phyloP scores from a whole-genome alignment of 2,113 vertebrate species.

The Potamarius usumacintae region DNA sequence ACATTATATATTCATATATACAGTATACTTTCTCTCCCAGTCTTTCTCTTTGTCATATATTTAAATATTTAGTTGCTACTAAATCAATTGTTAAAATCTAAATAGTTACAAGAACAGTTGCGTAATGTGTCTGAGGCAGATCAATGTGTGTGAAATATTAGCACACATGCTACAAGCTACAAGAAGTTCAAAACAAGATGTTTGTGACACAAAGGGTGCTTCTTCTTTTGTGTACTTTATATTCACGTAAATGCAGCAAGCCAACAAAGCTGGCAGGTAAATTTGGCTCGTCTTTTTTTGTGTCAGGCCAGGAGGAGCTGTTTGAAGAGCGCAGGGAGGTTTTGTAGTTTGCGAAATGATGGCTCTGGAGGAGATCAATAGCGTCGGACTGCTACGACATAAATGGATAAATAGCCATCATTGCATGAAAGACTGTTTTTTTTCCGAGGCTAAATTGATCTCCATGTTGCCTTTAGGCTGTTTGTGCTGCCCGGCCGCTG shows the following conservation, averaged over 20 bases:
- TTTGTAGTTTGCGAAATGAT: conserved; percentile 33
- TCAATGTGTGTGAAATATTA: background rate
- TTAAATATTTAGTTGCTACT: background rate
- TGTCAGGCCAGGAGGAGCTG: conserved; percentile 30
- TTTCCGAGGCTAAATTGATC: conserved; percentile 85
- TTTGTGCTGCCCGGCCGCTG: conserved; percentile 28
- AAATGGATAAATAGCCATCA: conserved; percentile 91
- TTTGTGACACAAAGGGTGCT: conserved; percentile 7
- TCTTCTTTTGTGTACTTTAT: conserved; percentile 34
- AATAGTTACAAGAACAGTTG: background rate
- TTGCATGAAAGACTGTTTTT: conserved; percentile 84
- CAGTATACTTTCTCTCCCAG: background rate
- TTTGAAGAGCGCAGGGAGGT: conserved; percentile 32
- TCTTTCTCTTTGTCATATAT: background rate
- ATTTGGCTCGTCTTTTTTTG: background rate
- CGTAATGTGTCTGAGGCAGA: background rate
- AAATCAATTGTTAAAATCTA: background rate
- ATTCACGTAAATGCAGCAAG: conserved; percentile 29
- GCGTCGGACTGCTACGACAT: conserved; percentile 82
- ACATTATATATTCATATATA: background rate
- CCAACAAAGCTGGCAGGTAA: conserved; percentile 31
- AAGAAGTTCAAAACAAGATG: background rate
- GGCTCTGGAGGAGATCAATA: conserved; percentile 43
- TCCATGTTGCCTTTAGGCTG: conserved; percentile 60
- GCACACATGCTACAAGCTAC: background rate